These are phyloP conservation scores for Meganola albula DNA, from an alignment of 2,888 invertebrate genomes.

Conservation along the genomic window DNA sequence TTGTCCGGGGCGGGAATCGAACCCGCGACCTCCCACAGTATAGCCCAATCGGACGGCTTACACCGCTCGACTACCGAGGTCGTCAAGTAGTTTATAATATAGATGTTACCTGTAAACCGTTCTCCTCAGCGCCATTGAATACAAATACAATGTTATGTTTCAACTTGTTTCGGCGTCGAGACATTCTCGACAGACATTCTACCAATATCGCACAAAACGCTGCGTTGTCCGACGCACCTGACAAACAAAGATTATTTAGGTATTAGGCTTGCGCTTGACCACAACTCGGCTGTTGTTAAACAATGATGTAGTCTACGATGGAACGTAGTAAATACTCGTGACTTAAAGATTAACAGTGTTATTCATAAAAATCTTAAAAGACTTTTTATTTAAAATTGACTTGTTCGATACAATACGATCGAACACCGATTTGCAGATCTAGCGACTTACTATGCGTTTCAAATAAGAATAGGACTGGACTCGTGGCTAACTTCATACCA, in stretches of 20 bases:
- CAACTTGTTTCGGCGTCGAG: slow-evolving; percentile 72
- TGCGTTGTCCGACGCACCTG: slow-evolving; percentile 92
- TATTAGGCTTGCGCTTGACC: background rate
- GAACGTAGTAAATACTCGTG: too few species aligned
- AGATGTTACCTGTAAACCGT: slow-evolving; percentile 41
- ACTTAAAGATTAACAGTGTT: too few species aligned
- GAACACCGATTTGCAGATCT: too few species aligned
- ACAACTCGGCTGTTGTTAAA: background rate
- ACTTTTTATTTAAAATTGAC: too few species aligned
- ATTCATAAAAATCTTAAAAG: too few species aligned
- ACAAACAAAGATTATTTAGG: background rate
- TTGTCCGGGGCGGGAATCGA: too few species aligned
- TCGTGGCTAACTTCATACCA: too few species aligned
- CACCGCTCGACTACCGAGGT: background rate
- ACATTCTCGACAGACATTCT: slow-evolving; percentile 84
- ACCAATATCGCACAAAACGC: slow-evolving; percentile 92
- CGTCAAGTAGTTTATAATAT: background rate
- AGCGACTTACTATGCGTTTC: too few species aligned
- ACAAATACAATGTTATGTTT: slow-evolving; percentile 88
- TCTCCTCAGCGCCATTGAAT: slow-evolving; percentile 95
- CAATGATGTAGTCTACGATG: background rate
- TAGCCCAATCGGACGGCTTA: too few species aligned
- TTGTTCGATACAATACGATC: too few species aligned
- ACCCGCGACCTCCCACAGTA: too few species aligned
- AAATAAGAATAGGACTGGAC: too few species aligned